Conservation (phyloP, 2,113 vertebrate species). For the Lipotes vexillifer region DNA sequence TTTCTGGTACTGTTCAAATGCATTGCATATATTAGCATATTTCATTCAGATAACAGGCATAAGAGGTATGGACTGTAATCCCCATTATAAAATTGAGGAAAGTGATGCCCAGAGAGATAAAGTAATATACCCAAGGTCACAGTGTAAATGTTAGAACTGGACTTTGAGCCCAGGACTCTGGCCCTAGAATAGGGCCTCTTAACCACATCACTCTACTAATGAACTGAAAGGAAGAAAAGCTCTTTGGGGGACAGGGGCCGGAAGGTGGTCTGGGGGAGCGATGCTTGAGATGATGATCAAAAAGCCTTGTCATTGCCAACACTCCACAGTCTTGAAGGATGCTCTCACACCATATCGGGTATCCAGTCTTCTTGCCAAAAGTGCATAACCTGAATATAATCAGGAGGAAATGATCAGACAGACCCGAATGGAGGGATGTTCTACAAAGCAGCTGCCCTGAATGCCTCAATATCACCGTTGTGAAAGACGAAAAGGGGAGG, state of each 20-base stretch:
- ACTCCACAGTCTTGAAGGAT: not conserved
- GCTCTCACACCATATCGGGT: not conserved
- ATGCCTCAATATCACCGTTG: accelerated
- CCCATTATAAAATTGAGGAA: not conserved
- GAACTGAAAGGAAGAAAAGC: not conserved
- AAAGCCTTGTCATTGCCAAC: not conserved
- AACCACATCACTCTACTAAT: not conserved
- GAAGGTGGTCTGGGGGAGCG: accelerated
- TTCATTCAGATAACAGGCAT: not conserved
- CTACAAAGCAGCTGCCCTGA: not conserved
- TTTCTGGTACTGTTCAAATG: not conserved
- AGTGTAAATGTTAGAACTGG: not conserved
- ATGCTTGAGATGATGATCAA: not conserved
- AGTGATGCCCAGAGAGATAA: not conserved
- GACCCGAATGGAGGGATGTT: not conserved
- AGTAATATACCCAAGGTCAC: not conserved
- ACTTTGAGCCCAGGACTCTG: not conserved
- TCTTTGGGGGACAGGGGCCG: not conserved
- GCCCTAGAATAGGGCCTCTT: not conserved
- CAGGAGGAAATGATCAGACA: not conserved
- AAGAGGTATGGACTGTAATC: not conserved
- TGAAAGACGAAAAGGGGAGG: not conserved
- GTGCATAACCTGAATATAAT: not conserved
- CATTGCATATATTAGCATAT: not conserved
- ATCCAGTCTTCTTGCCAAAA: not conserved